phyloP scores from a whole-genome alignment of 2,888 invertebrate genomes.

The Harpalus rufipes region DNA sequence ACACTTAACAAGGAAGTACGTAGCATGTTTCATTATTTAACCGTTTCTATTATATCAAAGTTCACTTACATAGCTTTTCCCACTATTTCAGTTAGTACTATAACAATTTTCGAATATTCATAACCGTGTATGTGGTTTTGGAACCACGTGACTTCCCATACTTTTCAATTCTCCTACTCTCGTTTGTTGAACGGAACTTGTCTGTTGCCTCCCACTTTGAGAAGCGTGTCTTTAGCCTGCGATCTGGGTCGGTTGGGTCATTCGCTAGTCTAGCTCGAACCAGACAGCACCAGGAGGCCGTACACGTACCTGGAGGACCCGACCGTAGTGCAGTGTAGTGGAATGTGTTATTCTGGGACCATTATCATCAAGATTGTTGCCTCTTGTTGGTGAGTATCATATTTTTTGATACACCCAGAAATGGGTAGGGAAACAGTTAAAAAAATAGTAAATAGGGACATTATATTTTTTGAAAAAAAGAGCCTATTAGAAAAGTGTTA shows the following conservation, averaged over 20 bases:
- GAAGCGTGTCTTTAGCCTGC: neutral
- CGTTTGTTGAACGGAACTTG: neutral
- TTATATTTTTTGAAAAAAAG: too few species aligned
- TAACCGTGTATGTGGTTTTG: too few species aligned
- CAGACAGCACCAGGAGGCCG: neutral
- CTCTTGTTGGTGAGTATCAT: neutral
- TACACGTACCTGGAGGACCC: neutral
- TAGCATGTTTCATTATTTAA: too few species aligned
- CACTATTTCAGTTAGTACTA: too few species aligned
- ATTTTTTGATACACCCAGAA: neutral
- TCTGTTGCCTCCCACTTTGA: neutral
- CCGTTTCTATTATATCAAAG: too few species aligned
- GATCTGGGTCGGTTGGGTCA: constrained; percentile 17
- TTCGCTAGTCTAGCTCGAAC: neutral
- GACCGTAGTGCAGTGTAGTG: neutral
- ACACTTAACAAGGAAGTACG: too few species aligned
- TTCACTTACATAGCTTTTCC: too few species aligned
- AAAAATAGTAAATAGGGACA: too few species aligned
- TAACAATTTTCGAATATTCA: too few species aligned
- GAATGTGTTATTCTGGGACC: neutral
- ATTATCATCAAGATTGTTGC: neutral
- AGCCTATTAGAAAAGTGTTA: too few species aligned
- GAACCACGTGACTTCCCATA: neutral
- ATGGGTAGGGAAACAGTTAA: too few species aligned
- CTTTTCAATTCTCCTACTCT: neutral